phyloP scores from a whole-genome alignment of 1,140 invertebrate species.

The Aphaenogaster ashmeadi region DNA sequence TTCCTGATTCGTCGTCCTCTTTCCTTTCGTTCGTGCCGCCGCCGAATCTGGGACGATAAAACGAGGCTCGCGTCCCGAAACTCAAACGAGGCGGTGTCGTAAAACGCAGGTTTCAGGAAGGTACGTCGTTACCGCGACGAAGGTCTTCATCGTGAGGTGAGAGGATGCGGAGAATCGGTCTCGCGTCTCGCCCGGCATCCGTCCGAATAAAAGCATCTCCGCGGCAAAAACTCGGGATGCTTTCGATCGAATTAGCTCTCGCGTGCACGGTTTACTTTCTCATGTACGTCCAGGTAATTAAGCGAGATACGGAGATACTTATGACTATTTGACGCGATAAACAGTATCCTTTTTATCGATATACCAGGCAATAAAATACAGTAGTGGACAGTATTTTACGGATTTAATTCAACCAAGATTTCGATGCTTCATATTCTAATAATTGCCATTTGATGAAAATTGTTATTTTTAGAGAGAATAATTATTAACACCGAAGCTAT shows the following conservation, averaged over 20 bases:
- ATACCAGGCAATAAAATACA: background rate
- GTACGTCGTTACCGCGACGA: conserved; percentile 67
- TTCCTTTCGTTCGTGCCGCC: conserved; percentile 51
- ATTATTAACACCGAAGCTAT: background rate
- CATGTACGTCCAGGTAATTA: conserved; percentile 40
- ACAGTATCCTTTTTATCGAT: conserved; percentile 16
- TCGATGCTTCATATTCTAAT: background rate
- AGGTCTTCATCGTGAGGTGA: conserved; percentile 62
- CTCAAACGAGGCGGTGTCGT: conserved; percentile 68
- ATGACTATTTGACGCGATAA: conserved; percentile 23
- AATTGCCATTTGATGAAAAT: background rate
- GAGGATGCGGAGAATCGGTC: conserved; percentile 16
- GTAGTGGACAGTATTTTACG: background rate
- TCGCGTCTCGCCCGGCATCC: background rate
- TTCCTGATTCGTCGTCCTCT: conserved; percentile 75
- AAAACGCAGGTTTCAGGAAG: conserved; percentile 73
- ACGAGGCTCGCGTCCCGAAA: conserved; percentile 68
- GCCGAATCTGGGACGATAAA: conserved; percentile 75
- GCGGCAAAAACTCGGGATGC: conserved; percentile 20
- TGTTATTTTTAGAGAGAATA: background rate
- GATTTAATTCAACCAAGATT: background rate
- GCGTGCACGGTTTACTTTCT: conserved; percentile 52
- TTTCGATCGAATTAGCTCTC: conserved; percentile 60
- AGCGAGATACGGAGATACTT: conserved; percentile 18
- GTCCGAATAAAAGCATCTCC: conserved; percentile 34